Evolutionary conservation across 2,797 vertebrate genomes (phyloP).

Genomic region (Enteromius thamalakanensis): DNA sequence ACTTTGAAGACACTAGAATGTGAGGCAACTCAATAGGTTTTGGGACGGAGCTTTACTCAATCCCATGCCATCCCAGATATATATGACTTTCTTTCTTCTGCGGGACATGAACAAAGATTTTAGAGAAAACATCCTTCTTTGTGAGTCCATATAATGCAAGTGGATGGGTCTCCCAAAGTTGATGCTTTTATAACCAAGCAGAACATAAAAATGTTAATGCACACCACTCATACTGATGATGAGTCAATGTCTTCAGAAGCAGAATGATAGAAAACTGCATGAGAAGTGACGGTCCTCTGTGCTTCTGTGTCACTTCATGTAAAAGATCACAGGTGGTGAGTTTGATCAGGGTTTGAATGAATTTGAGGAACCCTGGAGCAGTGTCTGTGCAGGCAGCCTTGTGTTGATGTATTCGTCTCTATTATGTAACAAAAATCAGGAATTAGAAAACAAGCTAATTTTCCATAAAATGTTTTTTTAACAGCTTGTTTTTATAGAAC

Average conservation of each 20-base stretch:
- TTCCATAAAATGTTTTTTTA: too few relatives aligned
- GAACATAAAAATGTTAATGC: neutral
- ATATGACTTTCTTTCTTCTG: neutral
- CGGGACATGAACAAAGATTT: neutral
- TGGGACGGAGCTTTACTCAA: neutral
- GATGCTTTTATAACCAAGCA: neutral
- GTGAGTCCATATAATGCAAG: neutral
- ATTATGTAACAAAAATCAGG: neutral
- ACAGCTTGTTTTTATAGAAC: too few relatives aligned
- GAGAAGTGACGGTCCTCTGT: neutral
- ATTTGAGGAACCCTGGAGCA: neutral
- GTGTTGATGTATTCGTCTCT: neutral
- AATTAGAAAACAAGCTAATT: too few relatives aligned
- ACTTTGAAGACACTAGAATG: neutral
- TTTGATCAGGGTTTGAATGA: too few relatives aligned
- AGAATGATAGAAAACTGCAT: neutral
- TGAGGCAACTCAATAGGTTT: neutral
- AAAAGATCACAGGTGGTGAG: too few relatives aligned
- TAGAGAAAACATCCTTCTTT: neutral
- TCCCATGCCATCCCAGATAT: neutral
- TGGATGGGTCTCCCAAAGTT: neutral
- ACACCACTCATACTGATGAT: neutral
- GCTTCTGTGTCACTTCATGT: neutral
- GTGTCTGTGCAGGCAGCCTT: neutral
- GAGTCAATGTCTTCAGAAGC: neutral